These are phyloP conservation scores for Pseudotriccus pelzelni DNA, from an alignment of 2,797 vertebrate species.

Conservation along the genomic window DNA sequence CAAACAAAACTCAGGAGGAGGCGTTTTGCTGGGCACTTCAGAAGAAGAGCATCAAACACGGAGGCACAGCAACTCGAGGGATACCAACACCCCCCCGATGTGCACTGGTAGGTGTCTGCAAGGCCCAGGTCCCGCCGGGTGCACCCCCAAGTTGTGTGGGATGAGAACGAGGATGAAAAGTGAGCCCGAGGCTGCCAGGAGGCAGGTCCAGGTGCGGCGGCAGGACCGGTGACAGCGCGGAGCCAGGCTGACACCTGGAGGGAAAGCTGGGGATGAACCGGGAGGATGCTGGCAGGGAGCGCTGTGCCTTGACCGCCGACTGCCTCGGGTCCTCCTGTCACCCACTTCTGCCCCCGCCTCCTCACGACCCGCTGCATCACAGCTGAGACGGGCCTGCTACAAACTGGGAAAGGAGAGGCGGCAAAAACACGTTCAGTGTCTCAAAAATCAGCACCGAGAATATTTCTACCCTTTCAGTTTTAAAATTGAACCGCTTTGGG, in stretches of 20 bases:
- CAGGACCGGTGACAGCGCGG: neutral
- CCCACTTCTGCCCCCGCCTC: neutral
- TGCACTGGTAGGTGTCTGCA: too few species aligned
- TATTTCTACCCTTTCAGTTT: neutral
- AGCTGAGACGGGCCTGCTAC: too few species aligned
- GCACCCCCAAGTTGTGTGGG: too few species aligned
- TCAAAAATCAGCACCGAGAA: neutral
- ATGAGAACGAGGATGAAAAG: neutral
- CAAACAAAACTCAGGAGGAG: neutral
- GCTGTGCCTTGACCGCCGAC: neutral
- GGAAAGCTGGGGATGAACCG: neutral
- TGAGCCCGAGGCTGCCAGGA: neutral
- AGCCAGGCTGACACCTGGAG: constrained; percentile 70
- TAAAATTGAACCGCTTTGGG: neutral
- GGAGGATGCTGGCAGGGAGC: neutral
- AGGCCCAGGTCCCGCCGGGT: neutral
- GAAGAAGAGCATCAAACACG: neutral
- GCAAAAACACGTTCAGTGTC: fast-evolving
- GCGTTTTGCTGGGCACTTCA: neutral
- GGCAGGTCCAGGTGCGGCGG: neutral
- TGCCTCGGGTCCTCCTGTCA: neutral
- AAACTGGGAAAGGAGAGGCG: fast-evolving
- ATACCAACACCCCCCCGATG: too few species aligned
- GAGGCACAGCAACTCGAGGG: neutral
- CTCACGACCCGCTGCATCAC: neutral